Evolutionary conservation across 2,888 invertebrate species (phyloP), one percentile per base, ranked within the genome.

Genomic region (Parasteatoda lunata): DNA sequence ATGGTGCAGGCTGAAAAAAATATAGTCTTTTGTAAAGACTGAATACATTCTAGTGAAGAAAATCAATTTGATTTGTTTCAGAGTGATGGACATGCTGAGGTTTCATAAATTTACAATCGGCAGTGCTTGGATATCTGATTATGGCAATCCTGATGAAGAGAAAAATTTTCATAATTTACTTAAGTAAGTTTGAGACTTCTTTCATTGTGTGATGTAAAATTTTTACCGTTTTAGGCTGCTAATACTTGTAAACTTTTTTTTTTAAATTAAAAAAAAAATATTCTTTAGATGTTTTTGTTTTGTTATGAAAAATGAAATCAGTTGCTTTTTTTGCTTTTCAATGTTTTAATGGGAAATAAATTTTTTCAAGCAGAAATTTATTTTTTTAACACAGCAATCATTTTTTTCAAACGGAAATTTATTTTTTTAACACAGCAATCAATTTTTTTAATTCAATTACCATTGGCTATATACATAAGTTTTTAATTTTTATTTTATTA

Each of bases 41-140:
- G 8, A 13, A 59, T 59, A 13, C 13, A 59, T 59, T 7, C 59
- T n/a, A 0, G 9, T 59, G 4, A 59, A 8, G n/a, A 7, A 59
- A 59, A 13, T 7, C 9, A 54, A 59, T 9, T 9, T 13, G 59
- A 7, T 59, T 59, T 75, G 4, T 70, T 45, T 66, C 92, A 98
- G 98, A 13, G 98, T 99, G 2, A 93, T 98, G 93, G 99, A 99
- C 93, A 97, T 99, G 98, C 93, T 99, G 88, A 94, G 98, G 82
- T 99, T 96, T 93, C 98, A 99, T 92, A 98, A 98, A 93, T 98
- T 99, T 92, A 99, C 99, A 6, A 97, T 99, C 91, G 99, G 98
- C 0, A 96, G 96, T 92, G 97, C 97, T 70, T 99, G 99, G 99
- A 95, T 94, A 15, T 96, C 98, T 0, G 99, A 99, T 93, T 99